phyloP scores from a whole-genome alignment of 2,797 vertebrate species.

The Phalloptychus januarius region DNA sequence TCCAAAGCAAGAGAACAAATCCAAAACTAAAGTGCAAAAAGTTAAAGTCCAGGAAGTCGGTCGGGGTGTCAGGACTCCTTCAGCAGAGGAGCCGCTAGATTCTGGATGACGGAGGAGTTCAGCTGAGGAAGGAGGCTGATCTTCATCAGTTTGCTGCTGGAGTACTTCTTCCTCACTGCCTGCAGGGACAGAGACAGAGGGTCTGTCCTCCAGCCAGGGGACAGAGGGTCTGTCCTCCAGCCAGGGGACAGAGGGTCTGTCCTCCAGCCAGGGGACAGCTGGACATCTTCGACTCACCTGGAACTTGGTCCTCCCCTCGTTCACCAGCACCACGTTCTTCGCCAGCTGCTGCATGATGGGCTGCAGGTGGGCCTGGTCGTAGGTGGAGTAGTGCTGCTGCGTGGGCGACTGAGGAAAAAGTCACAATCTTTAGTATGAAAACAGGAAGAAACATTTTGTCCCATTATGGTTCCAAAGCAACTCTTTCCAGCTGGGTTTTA shows the following conservation, averaged over 20 bases:
- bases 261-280: rapidly evolving
- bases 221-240: conserved; percentile 72
- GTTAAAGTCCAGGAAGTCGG: background rate
- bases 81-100: conserved; percentile 80
- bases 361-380: conserved; percentile 73
- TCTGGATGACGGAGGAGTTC: conserved; percentile 70
- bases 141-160: conserved; percentile 86
- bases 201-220: too few species aligned
- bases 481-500: too few species aligned
- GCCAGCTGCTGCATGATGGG: conserved; percentile 80
- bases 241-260: rapidly evolving
- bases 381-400: conserved; percentile 78
- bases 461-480: too few species aligned
- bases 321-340: conserved; percentile 77
- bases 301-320: conserved; percentile 74
- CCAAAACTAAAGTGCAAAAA: conserved; percentile 69
- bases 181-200: conserved; percentile 48
- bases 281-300: conserved; percentile 55
- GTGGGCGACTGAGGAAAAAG: conserved; percentile 62
- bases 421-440: too few species aligned
- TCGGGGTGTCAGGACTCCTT: conserved; percentile 16
- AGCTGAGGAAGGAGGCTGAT: conserved; percentile 89
- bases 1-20: background rate
- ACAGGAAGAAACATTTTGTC: too few species aligned
- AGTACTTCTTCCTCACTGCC: conserved; percentile 92